Evolutionary conservation across 2,113 vertebrate species (phyloP), one percentile per base, ranked within the genome.

Genomic region (Canis aureus): DNA sequence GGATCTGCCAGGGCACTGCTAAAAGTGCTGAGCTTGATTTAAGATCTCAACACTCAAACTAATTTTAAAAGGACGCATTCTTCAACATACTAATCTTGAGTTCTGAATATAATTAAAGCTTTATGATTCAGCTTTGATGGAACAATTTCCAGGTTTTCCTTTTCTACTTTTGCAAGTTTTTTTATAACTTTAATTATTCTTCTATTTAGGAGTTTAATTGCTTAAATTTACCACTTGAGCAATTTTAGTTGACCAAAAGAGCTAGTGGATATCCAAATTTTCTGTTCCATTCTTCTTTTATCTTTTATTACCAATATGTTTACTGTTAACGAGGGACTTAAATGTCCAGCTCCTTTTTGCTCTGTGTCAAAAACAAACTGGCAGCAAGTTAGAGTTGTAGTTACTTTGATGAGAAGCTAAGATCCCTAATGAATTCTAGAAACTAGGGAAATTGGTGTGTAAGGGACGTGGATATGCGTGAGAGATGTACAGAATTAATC

Each of bases 401-500:
- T 66, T 91, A 71, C 85, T 93, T 95, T 73, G 71, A 49, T 81
- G 29, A 84, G 79, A 89, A 91, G 29, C 79, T 94, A 79, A 78
- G 69, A 84, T 57, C 22, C 17, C 8, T 94, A 87, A 94, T 92
- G 51, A 94, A 85, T 83, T 91, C 43, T 87, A 51, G 66, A 96
- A 83, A 13, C 51, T 69, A 74, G 49, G 27, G 35, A 93, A 57
- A 22, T 55, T 85, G 76, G 57, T 82, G 60, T 91, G 43, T 96
- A 84, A 98, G 51, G 38, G 51, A 95, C 6, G 3, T 80, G 76
- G 88, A 67, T 97, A 91, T 98, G 95, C 94, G 91, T 98, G 98
- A 98, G 96, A 98, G 95, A 97, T 69, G 55, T 62, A 89, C 55
- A 93, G 91, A 95, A 95, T 93, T 27, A 92, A 96, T 71, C 60